Percentiles rank a stretch among this genome's conserved stretches.
phyloP scores from a whole-genome alignment of 1,140 invertebrate species.

The Drosophila takahashii region DNA sequence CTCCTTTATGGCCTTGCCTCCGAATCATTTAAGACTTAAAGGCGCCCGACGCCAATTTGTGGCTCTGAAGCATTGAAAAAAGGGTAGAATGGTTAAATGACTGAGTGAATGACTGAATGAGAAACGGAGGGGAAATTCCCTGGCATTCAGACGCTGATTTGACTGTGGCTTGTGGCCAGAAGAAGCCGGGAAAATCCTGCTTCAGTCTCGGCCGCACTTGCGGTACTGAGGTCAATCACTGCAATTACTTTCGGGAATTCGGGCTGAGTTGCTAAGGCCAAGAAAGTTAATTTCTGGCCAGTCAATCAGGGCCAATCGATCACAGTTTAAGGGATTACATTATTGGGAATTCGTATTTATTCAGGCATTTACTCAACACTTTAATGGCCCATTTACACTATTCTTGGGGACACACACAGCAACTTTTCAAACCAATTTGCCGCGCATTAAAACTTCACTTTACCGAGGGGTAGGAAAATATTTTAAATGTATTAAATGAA shows the following conservation, averaged over 20 bases:
- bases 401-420: not conserved
- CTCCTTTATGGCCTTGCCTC: constrained; percentile 26
- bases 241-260: constrained; percentile 67
- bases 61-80: constrained; percentile 45
- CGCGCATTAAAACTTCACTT: constrained; percentile 52
- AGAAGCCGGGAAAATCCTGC: constrained; percentile 6
- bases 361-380: not conserved
- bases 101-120: constrained; percentile 21
- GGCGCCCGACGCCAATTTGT: constrained; percentile 36
- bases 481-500: constrained; percentile 68
- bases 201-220: constrained; percentile 47
- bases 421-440: constrained; percentile 48
- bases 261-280: constrained; percentile 22
- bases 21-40: constrained; percentile 58
- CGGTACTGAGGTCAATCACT: constrained; percentile 71
- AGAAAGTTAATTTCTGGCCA: constrained; percentile 40
- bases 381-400: constrained; percentile 1
- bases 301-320: constrained; percentile 19
- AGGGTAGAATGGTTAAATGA: constrained; percentile 3
- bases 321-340: constrained; percentile 11
- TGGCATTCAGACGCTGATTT: constrained; percentile 66
- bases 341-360: constrained; percentile 11
- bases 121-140: constrained; percentile 7
- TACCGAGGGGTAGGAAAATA: constrained; percentile 4
- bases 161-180: constrained; percentile 55